Evolutionary conservation across 1,140 invertebrate species (phyloP), one percentile per base, ranked within the genome.

Genomic region (Meloidogyne floridensis): DNA sequence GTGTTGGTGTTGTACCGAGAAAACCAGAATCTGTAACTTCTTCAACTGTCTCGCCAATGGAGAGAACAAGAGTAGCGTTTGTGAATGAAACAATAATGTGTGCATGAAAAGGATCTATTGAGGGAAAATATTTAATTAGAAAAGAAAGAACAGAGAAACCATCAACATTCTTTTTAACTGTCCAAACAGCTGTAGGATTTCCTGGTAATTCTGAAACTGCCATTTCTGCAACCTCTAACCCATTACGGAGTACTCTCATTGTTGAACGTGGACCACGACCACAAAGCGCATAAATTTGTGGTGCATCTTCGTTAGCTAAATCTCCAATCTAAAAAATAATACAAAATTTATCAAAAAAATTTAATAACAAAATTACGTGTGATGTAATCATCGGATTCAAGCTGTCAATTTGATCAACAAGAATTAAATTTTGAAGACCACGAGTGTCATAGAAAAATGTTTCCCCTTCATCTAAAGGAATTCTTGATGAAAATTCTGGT

Each of bases 61-160:
- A 98, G 84, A 99, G 93, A 81, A 99, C 97, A 84, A 99, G 93
- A 47, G 98, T 99, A 81, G 98, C 98, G 92, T 99, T 99, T 65
- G 98, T 94, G 93, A 99, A 99, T 71, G 97, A 99, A 83, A 99
- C 98, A 91, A 99, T 97, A 92, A 99, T 99, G 92, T 99, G 99
- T 71, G 97, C 95, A 93, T 99, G 98, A 93, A 93, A 98, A 90
- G 96, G 94, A 92, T 98, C 96, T 97, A 10, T 20, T 71, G 13
- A n/a, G 10, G n/a, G 4, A 4, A 93, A 83, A 94, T 94, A 89
- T 47, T 53, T 56, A 10, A 75, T 6, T 2, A 2, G 2, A 1
- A 9, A 11, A 13, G 13, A 20, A 79, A 84, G 6, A 75, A 6
- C 7, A 47, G 47, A 82, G 93, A 93, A 91, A 96, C 95, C 96